phyloP scores from a whole-genome alignment of 1,140 invertebrate species.

The Trachelipus rathkii region DNA sequence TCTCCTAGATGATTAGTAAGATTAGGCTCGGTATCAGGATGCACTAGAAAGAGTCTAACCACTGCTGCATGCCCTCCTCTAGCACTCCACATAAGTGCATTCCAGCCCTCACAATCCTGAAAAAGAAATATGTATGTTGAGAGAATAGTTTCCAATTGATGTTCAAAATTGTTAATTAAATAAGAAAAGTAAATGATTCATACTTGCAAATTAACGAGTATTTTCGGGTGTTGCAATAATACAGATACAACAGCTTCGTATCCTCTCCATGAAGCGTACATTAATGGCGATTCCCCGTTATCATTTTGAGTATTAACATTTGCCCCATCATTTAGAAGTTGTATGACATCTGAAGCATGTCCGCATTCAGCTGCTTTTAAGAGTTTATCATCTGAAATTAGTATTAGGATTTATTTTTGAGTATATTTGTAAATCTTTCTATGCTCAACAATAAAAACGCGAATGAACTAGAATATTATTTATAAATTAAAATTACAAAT shows the following conservation, averaged over 20 bases:
- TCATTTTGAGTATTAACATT: constrained; percentile 46
- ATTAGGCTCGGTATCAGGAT: constrained; percentile 44
- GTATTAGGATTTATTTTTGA: no score
- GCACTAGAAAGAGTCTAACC: constrained; percentile 45
- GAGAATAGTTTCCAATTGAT: not conserved
- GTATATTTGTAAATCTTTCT: no score
- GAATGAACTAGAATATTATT: no score
- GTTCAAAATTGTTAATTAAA: not conserved
- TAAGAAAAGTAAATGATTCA: constrained; percentile 22
- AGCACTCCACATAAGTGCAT: constrained; percentile 48
- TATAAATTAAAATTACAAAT: no score
- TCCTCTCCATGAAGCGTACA: constrained; percentile 48
- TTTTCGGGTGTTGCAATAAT: constrained; percentile 43
- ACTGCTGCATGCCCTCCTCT: constrained; percentile 47
- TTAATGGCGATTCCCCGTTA: constrained; percentile 47
- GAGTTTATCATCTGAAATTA: constrained; percentile 31
- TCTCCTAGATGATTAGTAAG: constrained; percentile 45
- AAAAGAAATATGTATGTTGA: constrained; percentile 2
- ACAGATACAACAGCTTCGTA: constrained; percentile 44
- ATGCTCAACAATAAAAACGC: no score
- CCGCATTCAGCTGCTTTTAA: constrained; percentile 31
- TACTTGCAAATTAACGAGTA: constrained; percentile 44
- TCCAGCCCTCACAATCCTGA: constrained; percentile 48
- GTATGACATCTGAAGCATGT: constrained; percentile 29
- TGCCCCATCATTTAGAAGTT: constrained; percentile 40